A percentile compares a stretch with the other conserved stretches of the same genome.
Conservation (phyloP, 2,888 invertebrate species). For the Chrysolina americana region DNA sequence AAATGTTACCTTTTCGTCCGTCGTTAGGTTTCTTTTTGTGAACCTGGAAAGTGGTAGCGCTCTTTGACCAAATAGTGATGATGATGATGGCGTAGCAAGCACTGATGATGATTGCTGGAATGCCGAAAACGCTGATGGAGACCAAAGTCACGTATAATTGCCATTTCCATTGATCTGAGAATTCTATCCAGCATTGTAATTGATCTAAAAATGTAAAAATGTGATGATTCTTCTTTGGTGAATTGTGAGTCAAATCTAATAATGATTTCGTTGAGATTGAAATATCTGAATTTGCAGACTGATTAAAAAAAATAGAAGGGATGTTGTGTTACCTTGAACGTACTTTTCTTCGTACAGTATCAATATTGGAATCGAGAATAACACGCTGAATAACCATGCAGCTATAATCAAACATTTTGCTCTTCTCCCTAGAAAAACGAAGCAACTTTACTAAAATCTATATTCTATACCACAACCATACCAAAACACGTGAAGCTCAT, state of each 20-base stretch:
- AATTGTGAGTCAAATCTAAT: too few relatives aligned
- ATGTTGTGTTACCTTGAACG: constrained; percentile 76
- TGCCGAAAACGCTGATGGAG: constrained; percentile 83
- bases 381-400: constrained; percentile 85
- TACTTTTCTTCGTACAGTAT: constrained; percentile 83
- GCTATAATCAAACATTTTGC: constrained; percentile 83
- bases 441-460: too few relatives aligned
- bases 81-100: constrained; percentile 92
- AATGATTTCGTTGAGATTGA: too few relatives aligned
- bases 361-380: constrained; percentile 86
- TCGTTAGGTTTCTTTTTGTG: constrained; percentile 42
- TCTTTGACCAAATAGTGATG: constrained; percentile 90
- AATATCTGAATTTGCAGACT: background rate
- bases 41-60: constrained; percentile 63
- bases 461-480: too few relatives aligned
- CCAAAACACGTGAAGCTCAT: too few relatives aligned
- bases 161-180: constrained; percentile 82
- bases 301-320: too few relatives aligned
- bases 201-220: constrained; percentile 68
- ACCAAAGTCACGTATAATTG: constrained; percentile 89
- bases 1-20: constrained; percentile 45
- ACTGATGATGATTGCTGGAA: constrained; percentile 88
- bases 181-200: constrained; percentile 90
- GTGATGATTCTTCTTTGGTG: too few relatives aligned
- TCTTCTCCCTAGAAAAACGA: constrained; percentile 84